Base-by-base conservation (phyloP, 2,113 vertebrate genomes). In the Pogona vitticeps region DNA sequence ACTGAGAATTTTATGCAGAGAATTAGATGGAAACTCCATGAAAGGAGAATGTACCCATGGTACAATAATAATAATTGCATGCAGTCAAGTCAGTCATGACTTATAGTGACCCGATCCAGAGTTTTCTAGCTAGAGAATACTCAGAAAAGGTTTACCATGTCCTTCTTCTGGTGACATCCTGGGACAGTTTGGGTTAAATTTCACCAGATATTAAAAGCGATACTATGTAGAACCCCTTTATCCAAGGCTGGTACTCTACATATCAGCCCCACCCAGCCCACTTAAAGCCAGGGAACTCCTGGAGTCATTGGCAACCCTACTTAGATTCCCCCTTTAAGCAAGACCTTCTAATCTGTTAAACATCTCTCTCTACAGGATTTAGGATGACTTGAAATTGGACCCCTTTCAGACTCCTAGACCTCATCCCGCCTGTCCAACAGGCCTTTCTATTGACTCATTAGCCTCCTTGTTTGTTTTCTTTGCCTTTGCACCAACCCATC, bases 391-490 rank as follows among this genome's bases (percentile, higher is more conserved):
- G 86, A 83, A 63, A 78, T 21, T 52, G 75, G 52, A 56, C 58
- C 13, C 42, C 72, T 40, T 38, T 36, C 33, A 38, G 18, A 70
- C 46, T 40, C 72, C 13, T 12, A 59, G 73, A 38, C 65, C 28
- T 36, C 67, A 71, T 36, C 73, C 26, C 38, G 13, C 61, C 42
- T 17, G 26, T 38, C 63, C 33, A 28, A n/a, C 52, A 36, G 20
- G 8, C 17, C 23, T 38, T 78, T 79, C 82, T 31, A 56, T 65
- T 36, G 67, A 15, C 56, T 46, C 70, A n/a, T 31, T 61, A 63
- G 10, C 21, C 2, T n/a, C 10, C 59, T 65, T 56, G 40, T 84
- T 84, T 80, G 76, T 88, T 67, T 80, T 73, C 13, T 73, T 88
- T 84, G 40, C 78, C 59, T 84, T 80, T 52, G 68, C 46, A 21